These are phyloP conservation scores for Cosmorhoe ocellata DNA, from an alignment of 2,888 invertebrate species.

Conservation along the genomic window DNA sequence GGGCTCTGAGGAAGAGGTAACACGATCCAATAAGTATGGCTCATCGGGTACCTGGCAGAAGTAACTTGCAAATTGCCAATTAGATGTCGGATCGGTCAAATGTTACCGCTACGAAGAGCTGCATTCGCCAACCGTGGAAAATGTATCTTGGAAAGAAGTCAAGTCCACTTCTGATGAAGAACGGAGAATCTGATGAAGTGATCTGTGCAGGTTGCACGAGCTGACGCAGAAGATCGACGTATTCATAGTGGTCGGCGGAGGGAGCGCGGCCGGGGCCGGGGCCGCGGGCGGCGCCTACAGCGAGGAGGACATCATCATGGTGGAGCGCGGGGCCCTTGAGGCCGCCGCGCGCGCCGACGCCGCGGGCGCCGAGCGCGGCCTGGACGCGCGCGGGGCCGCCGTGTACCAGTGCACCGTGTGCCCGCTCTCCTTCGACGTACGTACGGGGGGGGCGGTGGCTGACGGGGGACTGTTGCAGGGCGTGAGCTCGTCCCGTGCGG, in stretches of 20 bases:
- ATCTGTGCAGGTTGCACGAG: constrained; percentile 56
- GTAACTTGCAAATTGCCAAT: background rate
- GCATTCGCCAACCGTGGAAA: too few relatives aligned
- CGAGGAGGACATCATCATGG: constrained; percentile 75
- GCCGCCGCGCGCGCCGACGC: constrained; percentile 62
- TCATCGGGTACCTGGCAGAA: too few relatives aligned
- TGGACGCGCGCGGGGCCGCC: constrained; percentile 61
- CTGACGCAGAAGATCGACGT: constrained; percentile 75
- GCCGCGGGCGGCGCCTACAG: constrained; percentile 60
- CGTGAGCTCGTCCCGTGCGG: constrained; percentile 53
- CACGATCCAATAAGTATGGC: too few relatives aligned
- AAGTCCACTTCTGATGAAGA: too few relatives aligned
- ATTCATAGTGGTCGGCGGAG: constrained; percentile 72
- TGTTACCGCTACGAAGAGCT: too few relatives aligned
- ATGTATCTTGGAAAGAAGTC: too few relatives aligned
- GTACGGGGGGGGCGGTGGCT: too few relatives aligned
- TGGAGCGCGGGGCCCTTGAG: constrained; percentile 64
- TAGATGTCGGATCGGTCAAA: too few relatives aligned
- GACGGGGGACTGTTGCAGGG: constrained; percentile 45
- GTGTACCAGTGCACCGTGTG: constrained; percentile 74
- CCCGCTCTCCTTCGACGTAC: constrained; percentile 63
- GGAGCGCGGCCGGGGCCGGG: constrained; percentile 54
- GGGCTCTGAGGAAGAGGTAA: constrained; percentile 58
- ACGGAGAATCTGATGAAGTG: too few relatives aligned
- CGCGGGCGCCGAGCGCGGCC: constrained; percentile 55